Conservation (phyloP, 2,113 vertebrate species). For the Balaenoptera acutorostrata region DNA sequence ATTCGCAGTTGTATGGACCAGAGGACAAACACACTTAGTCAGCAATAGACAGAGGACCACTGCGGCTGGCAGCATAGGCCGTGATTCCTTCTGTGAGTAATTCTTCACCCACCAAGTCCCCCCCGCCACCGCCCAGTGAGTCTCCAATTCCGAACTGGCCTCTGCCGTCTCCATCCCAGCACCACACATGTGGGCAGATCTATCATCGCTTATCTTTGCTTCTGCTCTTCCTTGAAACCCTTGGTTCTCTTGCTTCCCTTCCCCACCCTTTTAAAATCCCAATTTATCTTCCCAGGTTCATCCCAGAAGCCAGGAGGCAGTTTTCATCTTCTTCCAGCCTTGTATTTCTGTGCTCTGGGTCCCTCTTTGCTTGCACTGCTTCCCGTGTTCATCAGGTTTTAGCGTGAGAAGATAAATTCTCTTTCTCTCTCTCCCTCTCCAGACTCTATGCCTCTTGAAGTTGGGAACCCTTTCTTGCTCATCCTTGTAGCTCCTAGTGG, state of each 20-base stretch:
- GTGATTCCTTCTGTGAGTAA: too few relatives aligned
- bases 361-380: rapidly evolving
- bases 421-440: too few relatives aligned
- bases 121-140: rapidly evolving
- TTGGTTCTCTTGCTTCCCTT: not conserved
- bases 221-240: not conserved
- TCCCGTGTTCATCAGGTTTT: not conserved
- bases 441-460: not conserved
- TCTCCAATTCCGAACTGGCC: rapidly evolving
- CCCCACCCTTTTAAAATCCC: not conserved
- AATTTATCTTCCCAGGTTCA: rapidly evolving
- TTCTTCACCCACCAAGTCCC: rapidly evolving
- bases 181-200: rapidly evolving
- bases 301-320: not conserved
- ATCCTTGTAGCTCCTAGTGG: not conserved
- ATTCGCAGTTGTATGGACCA: rapidly evolving
- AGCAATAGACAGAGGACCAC: rapidly evolving
- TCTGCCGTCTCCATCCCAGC: not conserved
- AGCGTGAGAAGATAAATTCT: rapidly evolving
- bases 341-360: too few relatives aligned
- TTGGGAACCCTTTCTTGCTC: not conserved
- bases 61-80: rapidly evolving
- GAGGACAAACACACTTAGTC: not conserved
- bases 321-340: not conserved
- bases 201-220: not conserved